Base-by-base conservation (phyloP, 2,888 invertebrate genomes). In the Labia minor region DNA sequence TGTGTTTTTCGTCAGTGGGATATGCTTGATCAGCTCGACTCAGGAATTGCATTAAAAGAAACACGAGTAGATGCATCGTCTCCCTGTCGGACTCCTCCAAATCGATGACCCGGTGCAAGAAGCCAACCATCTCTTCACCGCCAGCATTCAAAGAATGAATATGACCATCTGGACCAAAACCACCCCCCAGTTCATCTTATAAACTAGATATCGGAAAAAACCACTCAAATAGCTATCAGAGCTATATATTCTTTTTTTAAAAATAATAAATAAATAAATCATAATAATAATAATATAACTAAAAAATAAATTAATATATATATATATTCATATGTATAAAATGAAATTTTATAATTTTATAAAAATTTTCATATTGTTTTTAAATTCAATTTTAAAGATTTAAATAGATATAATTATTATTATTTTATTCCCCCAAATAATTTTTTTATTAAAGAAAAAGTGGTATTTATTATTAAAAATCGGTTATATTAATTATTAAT, bases 31-130 rank as follows among this genome's bases (percentile, higher is more conserved):
- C 89, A 20, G 86, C 84, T 72, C 88, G 82, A 0, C 95, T 92
- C 76, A 97, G 82, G 77, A 96, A 97, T 81, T 96, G 96, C 90
- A 98, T 95, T 14, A 99, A 84, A n/a, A 99, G 82, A 73, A 95
- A 93, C 11, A 97, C 90, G 37, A 98, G 81, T 21, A 97, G 81
- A 77, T 97, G 96, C 73, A 95, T 91, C 0, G 98, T 97, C 78
- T 98, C 96, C 71, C 90, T 86, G 75, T 99, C 98, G 1, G 92
- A 87, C 75, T 96, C 96, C 75, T 98, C 96, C 65, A 93, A 81
- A 75, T 98, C 98, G 70, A 95, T 88, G 1, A 95, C 89, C 74
- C 90, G 85, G 70, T 95, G 92, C 61, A 96, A 82, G 69, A 92
- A 85, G 1, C 86, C 85, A 21, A 89, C 84, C 37, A 92, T 79